Base-by-base conservation (phyloP, 2,797 vertebrate genomes). In the Oreochromis grahami region DNA sequence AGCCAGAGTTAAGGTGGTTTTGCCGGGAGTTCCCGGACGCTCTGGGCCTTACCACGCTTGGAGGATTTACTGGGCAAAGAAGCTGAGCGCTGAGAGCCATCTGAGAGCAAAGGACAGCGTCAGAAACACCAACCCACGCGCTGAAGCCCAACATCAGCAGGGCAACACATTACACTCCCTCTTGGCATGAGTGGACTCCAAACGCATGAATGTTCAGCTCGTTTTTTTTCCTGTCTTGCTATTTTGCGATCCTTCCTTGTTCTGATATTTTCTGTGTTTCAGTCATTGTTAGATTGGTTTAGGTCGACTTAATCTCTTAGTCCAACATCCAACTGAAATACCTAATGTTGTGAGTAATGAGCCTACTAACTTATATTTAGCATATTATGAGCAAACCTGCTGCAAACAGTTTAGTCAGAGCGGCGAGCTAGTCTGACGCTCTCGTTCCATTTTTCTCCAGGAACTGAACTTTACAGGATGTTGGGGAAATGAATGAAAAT, bases 41-140 rank as follows among this genome's bases (percentile, higher is more conserved):
- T 88, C 86, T 82, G 84, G 85, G 82, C 97, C 98, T 98, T 98
- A 98, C 98, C 98, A 96, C 97, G 97, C 94, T 97, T 98, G 96
- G 97, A 97, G 96, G 97, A 94, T 97, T 97, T 98, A 96, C 97
- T 96, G 96, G 97, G 96, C 95, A 97, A 84, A 88, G 91, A 93
- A 85, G 97, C 96, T 91, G 97, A 96, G 96, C 96, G 97, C 97
- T 97, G 97, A 96, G 97, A 97, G 93, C 94, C 96, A 97, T 97
- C 98, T 98, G 96, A 88, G 96, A 97, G 96, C 95, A 96, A 88
- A 97, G 96, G 95, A 96, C 77, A 95, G 82, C 68, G 84, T 93
- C 86, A 93, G 76, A 76, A 77, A 78, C 80, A 58, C 60, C 79
- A 2, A 19, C 15, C 52, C 19, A 60, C 72, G 21, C 72, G 56